Evolutionary conservation across 2,888 invertebrate genomes (phyloP), one percentile per base, ranked within the genome.

Genomic region (Troilus luridus): DNA sequence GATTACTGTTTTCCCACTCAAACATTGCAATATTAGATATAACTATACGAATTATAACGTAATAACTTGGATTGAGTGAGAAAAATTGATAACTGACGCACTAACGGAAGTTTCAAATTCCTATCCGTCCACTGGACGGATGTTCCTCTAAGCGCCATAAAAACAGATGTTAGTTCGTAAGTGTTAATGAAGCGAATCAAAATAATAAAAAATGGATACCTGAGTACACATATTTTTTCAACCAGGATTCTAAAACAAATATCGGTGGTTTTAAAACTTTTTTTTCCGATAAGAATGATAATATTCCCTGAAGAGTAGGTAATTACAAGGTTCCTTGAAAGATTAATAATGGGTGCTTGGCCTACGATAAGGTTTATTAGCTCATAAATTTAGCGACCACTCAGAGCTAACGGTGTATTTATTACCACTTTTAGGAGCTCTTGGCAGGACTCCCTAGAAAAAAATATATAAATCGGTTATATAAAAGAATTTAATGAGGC

Each of bases 281-380:
- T n/a, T 41, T 77, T 41, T 41, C 72, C 72, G 72, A 77, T 77
- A 77, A 41, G 27, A 77, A 41, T 77, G 27, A 41, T 77, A 77
- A 77, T 77, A 41, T 41, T 72, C 2, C 17, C 67, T 41, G 0
- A 0, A 7, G 27, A 41, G 12, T 7, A 27, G 14, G 72, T 77
- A 77, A 77, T 77, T 77, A 77, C 72, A 41, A 77, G 27, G 27
- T 77, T 77, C 72, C 72, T 77, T 41, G 72, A 9, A 19, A 77
- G 72, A 77, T 77, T 77, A 77, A 77, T 77, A 77, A 77, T 17
- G 41, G 72, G 17, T 77, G 27, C 72, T 41, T 24, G 24, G 17
- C 8, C 41, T 17, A 17, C 19, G 72, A 77, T 77, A 77, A 77
- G 72, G 21, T 77, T 77, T 77, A 77, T 77, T 27, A 77, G 27